Base-by-base conservation (phyloP, 2,888 invertebrate genomes). In the Euclidia mi region DNA sequence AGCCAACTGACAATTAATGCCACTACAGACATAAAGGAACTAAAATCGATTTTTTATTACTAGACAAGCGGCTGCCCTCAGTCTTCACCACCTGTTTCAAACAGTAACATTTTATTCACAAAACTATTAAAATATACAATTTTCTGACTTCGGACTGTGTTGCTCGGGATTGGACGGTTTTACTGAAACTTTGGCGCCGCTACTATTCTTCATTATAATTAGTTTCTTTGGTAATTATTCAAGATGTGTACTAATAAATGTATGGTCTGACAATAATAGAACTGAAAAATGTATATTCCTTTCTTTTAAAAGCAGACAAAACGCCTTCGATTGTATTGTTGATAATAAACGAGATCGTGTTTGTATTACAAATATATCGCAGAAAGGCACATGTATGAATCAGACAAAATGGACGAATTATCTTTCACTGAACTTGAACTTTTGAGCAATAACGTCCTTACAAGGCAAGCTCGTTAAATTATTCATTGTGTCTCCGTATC, bases 401-500 rank as follows among this genome's bases (percentile, higher is more conserved):
- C n/a, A 32, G 32, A 32, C 11, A 32, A 11, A 9, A 32, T 18
- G 4, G 37, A 3, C 37, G 2, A n/a, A 12, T 12, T 14, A 4
- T 12, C 12, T 6, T 25, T 25, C 20, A 6, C 32, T 32, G 18
- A 38, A 38, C 37, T 40, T 40, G 17, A 37, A 38, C 20, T 15
- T 28, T 34, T 1, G 6, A 14, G 12, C 1, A 38, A 38, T 38
- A 18, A 3, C 17, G 17, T n/a, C 18, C 4, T n/a, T 10, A 18
- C 3, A 18, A 17, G 18, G 0, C 65, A 57, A 50, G 59, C 74
- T 77, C 75, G 79, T 76, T 25, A 25, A 25, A 69, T 79, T 81
- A 79, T 76, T 72, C 57, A 81, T 81, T 79, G 72, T 78, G 67
- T 78, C 12, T 44, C 51, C 20, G 32, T 53, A 65, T 76, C 65